Conservation (phyloP, 64 coral and sea anemone genomes). For the Actinia tenebrosa region DNA sequence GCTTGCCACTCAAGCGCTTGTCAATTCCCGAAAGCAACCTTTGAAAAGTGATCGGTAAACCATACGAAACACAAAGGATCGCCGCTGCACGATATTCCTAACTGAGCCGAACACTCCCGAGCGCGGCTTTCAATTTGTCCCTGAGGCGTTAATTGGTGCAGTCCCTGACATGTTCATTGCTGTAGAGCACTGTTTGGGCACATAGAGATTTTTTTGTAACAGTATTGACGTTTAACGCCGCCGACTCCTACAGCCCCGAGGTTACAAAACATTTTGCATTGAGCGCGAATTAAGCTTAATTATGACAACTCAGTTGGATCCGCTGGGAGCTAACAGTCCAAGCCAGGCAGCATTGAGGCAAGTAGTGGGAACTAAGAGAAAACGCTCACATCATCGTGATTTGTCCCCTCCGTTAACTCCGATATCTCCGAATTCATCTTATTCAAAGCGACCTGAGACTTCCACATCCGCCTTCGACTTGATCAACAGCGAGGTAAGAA, state of each 20-base stretch:
- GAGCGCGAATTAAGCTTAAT: constrained; percentile 99
- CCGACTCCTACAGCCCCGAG: constrained; percentile 96
- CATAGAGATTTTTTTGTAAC: constrained; percentile 69
- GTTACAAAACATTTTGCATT: constrained; percentile 98
- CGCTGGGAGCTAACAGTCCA: constrained; percentile 71
- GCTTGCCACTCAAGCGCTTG: constrained; percentile 95
- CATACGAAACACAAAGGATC: constrained; percentile 61
- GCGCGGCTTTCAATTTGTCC: constrained; percentile 62
- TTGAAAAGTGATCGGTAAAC: constrained; percentile 93
- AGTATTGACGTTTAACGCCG: constrained; percentile 78
- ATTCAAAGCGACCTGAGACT: constrained; percentile 85
- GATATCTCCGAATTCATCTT: constrained; percentile 95
- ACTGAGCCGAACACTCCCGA: constrained; percentile 49
- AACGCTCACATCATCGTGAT: constrained; percentile 91
- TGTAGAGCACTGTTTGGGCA: constrained; percentile 70
- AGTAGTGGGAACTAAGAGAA: constrained; percentile 63
- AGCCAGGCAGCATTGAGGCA: constrained; percentile 68
- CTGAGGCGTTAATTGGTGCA: constrained; percentile 86
- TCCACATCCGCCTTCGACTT: constrained; percentile 95
- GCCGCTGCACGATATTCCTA: constrained; percentile 97
- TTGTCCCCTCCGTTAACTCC: constrained; percentile 96
- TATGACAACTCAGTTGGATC: constrained; percentile 96
- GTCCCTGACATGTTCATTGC: constrained; percentile 55
- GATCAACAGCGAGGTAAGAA: constrained; percentile 88
- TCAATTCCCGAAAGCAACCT: constrained; percentile 95